A percentile compares a stretch with the other conserved stretches of the same genome.
Conservation (phyloP, 2,888 invertebrate species). For the Troides helena region DNA sequence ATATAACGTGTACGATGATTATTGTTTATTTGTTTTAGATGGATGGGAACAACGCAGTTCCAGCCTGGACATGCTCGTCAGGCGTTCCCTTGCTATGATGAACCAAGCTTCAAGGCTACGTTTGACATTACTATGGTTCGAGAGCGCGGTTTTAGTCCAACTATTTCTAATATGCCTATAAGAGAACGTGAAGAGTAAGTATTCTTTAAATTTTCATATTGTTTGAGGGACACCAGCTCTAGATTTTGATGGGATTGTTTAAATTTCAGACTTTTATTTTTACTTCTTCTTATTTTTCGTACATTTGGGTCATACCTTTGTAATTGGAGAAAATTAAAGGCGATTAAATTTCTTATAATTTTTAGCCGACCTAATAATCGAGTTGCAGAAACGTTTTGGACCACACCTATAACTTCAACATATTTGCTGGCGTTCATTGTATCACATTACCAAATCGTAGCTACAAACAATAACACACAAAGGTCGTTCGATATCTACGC, state of each 20-base stretch:
- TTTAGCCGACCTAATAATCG: conserved; percentile 47
- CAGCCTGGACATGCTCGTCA: conserved; percentile 88
- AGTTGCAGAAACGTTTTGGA: conserved; percentile 68
- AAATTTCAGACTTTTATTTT: too few relatives aligned
- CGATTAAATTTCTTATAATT: conserved; percentile 3
- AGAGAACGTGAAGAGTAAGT: conserved; percentile 46
- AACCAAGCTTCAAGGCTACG: conserved; percentile 89
- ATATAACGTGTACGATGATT: too few relatives aligned
- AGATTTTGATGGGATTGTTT: too few relatives aligned
- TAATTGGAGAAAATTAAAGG: neutral
- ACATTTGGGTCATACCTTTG: neutral
- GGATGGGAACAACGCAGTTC: conserved; percentile 90
- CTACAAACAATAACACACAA: conserved; percentile 38
- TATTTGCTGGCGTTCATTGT: conserved; percentile 93
- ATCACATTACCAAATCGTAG: conserved; percentile 82
- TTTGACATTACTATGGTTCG: conserved; percentile 85
- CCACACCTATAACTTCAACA: conserved; percentile 86
- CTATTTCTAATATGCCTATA: conserved; percentile 86
- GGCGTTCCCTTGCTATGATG: conserved; percentile 94
- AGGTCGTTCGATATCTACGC: conserved; percentile 70
- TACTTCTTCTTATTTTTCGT: too few relatives aligned
- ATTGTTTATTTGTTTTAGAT: conserved; percentile 67
- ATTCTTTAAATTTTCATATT: neutral
- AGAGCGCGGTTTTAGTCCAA: conserved; percentile 67
- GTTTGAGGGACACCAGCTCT: too few relatives aligned